phyloP scores from a whole-genome alignment of 2,113 vertebrate species.

The Rattus norvegicus region GRCr8 NC_086025.1:134251001-134251500 shows the following conservation, averaged over 20 bases:
- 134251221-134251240: neutral
- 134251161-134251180: neutral
- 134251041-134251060: neutral
- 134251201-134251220: neutral
- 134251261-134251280: neutral
- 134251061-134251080: neutral
- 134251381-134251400: neutral
- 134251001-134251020: neutral
- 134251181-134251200: neutral
- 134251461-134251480: slow-evolving; percentile 68
- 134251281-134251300: neutral
- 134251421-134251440: neutral
- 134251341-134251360: neutral
- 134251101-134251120: neutral
- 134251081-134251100: neutral
- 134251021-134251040: neutral
- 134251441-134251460: slow-evolving; percentile 38
- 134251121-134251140: neutral
- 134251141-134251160: neutral
- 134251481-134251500: slow-evolving; percentile 41
- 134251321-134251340: neutral
- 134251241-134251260: neutral
- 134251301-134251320: neutral
- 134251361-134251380: neutral
- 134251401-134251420: neutral